Evolutionary conservation across 1,140 invertebrate species (phyloP).

Genomic region (Camponotus pennsylvanicus): DNA sequence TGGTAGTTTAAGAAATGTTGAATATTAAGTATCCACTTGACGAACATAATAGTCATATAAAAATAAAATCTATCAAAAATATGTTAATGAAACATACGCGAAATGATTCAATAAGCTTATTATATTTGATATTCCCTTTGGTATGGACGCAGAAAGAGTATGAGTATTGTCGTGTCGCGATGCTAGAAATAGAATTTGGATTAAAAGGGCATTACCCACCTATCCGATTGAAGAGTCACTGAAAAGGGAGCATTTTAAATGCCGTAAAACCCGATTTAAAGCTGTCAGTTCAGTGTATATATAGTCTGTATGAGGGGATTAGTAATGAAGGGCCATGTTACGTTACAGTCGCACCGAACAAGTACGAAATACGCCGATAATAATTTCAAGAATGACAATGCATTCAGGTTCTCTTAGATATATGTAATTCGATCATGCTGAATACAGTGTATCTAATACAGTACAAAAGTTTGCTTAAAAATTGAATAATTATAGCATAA

Average conservation of each 20-base stretch:
- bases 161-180: conserved; percentile 3
- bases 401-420: neutral
- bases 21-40: neutral
- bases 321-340: conserved; percentile 48
- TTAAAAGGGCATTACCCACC: conserved; percentile 51
- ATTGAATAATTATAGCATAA: neutral
- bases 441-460: neutral
- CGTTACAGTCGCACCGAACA: conserved; percentile 21
- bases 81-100: neutral
- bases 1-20: conserved; percentile 4
- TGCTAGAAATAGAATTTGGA: conserved; percentile 52
- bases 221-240: conserved; percentile 46
- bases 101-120: conserved; percentile 22
- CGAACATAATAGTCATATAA: neutral
- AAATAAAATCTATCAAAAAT: neutral
- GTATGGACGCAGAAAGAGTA: neutral
- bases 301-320: conserved; percentile 26
- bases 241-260: conserved; percentile 57
- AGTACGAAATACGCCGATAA: conserved; percentile 36
- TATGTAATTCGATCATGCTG: neutral
- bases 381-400: conserved; percentile 41
- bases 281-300: conserved; percentile 45
- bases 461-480: conserved; percentile 2
- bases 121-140: neutral
- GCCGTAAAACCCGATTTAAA: conserved; percentile 55